Evolutionary conservation across 2,888 invertebrate genomes (phyloP).

Genomic region (Conus canariensis): DNA sequence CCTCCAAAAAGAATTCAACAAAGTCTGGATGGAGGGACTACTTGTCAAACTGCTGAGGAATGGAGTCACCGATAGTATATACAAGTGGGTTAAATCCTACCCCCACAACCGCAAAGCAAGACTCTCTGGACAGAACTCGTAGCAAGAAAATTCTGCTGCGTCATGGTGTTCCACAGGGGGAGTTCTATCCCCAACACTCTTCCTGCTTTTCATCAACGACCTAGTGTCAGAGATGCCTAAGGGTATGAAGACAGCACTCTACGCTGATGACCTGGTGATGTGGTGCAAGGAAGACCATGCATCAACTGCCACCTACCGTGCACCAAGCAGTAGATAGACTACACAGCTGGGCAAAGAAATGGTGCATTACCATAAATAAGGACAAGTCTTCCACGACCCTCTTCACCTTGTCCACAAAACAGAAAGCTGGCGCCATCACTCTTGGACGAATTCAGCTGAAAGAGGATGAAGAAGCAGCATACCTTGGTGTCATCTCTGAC

Average conservation of each 20-base stretch:
- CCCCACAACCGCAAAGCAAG: not conserved
- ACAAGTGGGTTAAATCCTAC: not conserved
- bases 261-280: slow-evolving; percentile 9
- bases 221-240: not conserved
- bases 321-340: not conserved
- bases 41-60: too few relatives aligned
- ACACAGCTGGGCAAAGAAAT: not conserved
- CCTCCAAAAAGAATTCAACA: too few relatives aligned
- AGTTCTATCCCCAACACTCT: too few relatives aligned
- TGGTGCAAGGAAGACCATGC: not conserved
- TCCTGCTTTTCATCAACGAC: not conserved
- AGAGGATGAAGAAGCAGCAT: too few relatives aligned
- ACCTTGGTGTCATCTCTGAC: too few relatives aligned
- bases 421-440: not conserved
- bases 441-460: not conserved
- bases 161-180: too few relatives aligned
- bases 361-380: not conserved
- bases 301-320: not conserved
- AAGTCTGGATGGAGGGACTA: too few relatives aligned
- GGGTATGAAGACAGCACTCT: not conserved
- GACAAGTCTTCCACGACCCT: not conserved
- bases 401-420: not conserved
- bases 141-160: too few relatives aligned
- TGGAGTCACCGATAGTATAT: too few relatives aligned
- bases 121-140: too few relatives aligned